phyloP scores from a whole-genome alignment of 2,797 vertebrate genomes.

The Psittacula derbiana region DNA sequence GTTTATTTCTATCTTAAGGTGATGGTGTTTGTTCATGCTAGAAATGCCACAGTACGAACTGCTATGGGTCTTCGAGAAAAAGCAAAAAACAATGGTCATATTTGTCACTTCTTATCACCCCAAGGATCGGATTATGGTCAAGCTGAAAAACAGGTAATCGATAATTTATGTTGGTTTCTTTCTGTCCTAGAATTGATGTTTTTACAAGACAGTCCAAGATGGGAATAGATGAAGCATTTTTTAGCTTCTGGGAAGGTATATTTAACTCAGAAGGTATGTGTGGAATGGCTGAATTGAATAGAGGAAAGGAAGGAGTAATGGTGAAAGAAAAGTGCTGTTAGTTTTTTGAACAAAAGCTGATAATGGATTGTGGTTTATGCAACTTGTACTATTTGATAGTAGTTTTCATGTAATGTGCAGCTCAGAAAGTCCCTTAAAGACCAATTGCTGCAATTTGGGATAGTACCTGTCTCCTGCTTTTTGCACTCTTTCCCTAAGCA shows the following conservation, averaged over 20 bases:
- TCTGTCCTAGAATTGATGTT: neutral
- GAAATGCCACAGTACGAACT: constrained; percentile 94
- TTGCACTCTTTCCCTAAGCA: neutral
- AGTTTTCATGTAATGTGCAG: neutral
- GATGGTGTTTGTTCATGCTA: constrained; percentile 98
- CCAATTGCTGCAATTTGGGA: neutral
- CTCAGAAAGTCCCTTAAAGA: neutral
- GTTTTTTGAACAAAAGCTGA: neutral
- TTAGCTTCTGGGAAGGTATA: neutral
- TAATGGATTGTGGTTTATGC: neutral
- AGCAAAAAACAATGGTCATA: constrained; percentile 92
- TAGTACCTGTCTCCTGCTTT: neutral
- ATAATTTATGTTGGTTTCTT: neutral
- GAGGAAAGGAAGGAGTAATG: neutral
- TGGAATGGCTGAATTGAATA: neutral
- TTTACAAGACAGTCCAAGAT: neutral
- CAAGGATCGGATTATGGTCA: constrained; percentile 91
- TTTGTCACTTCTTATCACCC: constrained; percentile 84
- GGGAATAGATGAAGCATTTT: neutral
- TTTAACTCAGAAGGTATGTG: neutral
- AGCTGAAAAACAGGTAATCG: constrained; percentile 91
- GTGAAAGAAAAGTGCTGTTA: neutral
- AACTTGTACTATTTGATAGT: neutral
- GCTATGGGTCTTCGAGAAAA: constrained; percentile 92
- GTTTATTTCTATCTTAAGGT: constrained; percentile 79